These are phyloP conservation scores for Ceyx erithaca DNA, from an alignment of 2,797 vertebrate genomes.

Conservation along the genomic window DNA sequence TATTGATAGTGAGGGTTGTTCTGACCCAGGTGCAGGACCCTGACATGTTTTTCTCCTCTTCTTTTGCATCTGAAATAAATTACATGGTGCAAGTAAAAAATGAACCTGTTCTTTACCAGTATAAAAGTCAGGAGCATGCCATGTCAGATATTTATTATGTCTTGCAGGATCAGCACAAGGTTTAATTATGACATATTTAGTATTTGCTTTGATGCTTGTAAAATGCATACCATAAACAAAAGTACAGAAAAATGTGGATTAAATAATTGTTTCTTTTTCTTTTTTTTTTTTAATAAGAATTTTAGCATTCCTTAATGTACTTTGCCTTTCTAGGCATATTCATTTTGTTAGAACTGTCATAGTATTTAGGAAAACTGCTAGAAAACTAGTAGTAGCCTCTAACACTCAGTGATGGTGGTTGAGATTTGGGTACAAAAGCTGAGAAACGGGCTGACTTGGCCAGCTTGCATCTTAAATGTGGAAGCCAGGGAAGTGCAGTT, in stretches of 20 bases:
- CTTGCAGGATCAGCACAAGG: not conserved
- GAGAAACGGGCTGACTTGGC: not conserved
- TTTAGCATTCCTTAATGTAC: not conserved
- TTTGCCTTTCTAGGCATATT: not conserved
- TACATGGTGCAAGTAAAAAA: not conserved
- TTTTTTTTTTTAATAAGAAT: not conserved
- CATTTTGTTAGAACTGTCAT: not conserved
- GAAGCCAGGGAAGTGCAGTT: too few relatives aligned
- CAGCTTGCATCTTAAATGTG: fast-evolving
- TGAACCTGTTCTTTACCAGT: not conserved
- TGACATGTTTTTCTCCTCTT: not conserved
- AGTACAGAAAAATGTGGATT: not conserved
- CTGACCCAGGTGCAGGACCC: too few relatives aligned
- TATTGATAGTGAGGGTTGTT: too few relatives aligned
- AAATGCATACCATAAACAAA: not conserved
- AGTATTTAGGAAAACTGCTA: not conserved
- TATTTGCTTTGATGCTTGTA: not conserved
- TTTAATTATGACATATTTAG: not conserved
- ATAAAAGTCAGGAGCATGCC: not conserved
- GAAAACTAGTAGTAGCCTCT: not conserved
- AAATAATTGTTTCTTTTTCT: not conserved
- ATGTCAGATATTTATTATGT: not conserved
- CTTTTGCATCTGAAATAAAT: not conserved
- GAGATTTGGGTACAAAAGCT: not conserved
- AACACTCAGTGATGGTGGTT: fast-evolving